Base-by-base conservation (phyloP, 2,888 invertebrate genomes). In the Hetaerina titia region DNA sequence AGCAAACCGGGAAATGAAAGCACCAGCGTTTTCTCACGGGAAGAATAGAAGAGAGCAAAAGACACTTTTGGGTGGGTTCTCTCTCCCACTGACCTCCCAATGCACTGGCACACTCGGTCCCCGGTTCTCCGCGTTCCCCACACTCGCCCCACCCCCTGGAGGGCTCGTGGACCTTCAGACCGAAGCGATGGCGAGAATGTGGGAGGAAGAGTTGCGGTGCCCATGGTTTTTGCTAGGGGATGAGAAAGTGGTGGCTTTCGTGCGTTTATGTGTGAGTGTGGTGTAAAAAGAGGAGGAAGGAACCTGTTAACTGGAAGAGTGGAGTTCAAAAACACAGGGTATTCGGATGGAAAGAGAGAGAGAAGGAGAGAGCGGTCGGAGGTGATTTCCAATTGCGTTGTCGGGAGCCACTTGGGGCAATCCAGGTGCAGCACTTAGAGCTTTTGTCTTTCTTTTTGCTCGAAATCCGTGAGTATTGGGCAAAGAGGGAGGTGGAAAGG, bases 381-480 rank as follows among this genome's bases (percentile, higher is more conserved):
- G 89, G 89, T 89, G 58, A 89, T 64, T 64, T 63, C 63, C 22
- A 74, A 45, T 69, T 9, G 69, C 69, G 56, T 64, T 74, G 56
- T 57, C 69, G 22, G 56, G 1, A 56, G 56, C 69, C 92, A 69
- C 56, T 92, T 56, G 64, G 11, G 64, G 25, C 90, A 90, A 90
- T 90, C 64, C 90, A 9, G 64, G 90, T 57, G 69, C 92, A 74
- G 22, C 69, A 69, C 64, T 90, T 64, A 63, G 31, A 22, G n/a
- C 69, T 74, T 92, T 64, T 64, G 25, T 13, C 56, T 9, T 31
- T 25, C 31, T 31, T 74, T 74, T n/a, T 9, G 19, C 22, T 31
- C 31, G 60, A 60, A 60, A 60, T 60, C 60, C 13, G 60, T 17
- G 60, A 17, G 1, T 5, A 17, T 60, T 15, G 60, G 17, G 60